These are phyloP conservation scores for Pycnonotus jocosus DNA, from an alignment of 2,113 vertebrate species.

Conservation along the genomic window DNA sequence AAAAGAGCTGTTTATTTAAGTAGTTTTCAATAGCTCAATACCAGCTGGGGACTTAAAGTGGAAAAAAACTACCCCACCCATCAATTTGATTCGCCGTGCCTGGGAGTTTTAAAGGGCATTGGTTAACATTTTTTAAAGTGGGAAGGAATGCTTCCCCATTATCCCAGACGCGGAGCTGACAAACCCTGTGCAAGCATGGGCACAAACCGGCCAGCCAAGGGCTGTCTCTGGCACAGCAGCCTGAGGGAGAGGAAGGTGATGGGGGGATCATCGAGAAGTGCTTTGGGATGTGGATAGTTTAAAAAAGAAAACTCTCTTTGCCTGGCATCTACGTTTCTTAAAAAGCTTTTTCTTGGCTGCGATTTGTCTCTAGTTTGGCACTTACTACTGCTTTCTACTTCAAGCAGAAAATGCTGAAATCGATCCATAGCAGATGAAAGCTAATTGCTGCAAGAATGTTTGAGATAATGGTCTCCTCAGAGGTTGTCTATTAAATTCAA, in stretches of 20 bases:
- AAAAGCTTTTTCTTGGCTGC: neutral
- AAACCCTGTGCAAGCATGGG: neutral
- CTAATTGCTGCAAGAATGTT: neutral
- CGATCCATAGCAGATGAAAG: neutral
- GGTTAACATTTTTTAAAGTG: neutral
- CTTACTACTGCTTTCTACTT: neutral
- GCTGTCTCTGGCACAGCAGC: neutral
- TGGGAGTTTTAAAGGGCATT: neutral
- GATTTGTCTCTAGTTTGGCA: neutral
- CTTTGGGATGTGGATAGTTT: neutral
- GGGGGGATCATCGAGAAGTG: accelerated
- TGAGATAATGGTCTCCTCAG: neutral
- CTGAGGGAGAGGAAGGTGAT: neutral
- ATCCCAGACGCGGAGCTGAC: neutral
- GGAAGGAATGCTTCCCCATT: neutral
- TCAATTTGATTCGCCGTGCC: accelerated
- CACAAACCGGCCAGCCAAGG: neutral
- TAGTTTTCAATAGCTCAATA: neutral
- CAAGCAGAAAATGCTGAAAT: neutral
- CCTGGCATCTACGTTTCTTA: neutral
- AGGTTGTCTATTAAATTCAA: neutral
- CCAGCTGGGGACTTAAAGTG: neutral
- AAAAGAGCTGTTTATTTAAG: neutral
- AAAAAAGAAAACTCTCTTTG: neutral
- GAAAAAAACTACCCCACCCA: neutral